Base-by-base conservation (phyloP, 1,140 invertebrate genomes). In the Drosophila busckii region DNA sequence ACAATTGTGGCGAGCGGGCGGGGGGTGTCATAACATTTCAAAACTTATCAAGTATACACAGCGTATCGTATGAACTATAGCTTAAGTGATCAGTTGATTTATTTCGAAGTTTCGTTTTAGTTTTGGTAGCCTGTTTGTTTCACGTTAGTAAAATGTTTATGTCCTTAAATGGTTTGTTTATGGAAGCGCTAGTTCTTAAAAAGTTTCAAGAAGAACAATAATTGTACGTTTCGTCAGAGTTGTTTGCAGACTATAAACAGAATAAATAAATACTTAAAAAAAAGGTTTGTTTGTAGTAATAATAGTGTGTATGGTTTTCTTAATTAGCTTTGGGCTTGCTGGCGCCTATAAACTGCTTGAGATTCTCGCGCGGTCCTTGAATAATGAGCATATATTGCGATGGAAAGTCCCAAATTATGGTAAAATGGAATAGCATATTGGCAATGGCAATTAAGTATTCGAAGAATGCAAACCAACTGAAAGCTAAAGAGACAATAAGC, bases 381-480 rank as follows among this genome's bases (percentile, higher is more conserved):
- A 92, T 90, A 37, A 96, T 93, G 56, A 95, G 89, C 55, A 96
- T 88, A 65, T 93, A 90, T 84, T 96, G 94, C 34, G 92, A 91
- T 19, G 94, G 94, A 87, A 97, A 95, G 88, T 97, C 95, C 73
- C 93, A 89, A 45, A 96, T 92, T 19, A 96, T 94, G 6, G 95
- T 94, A 13, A 95, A 91, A 84, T 97, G 95, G 88, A 96, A 97
- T 25, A 92, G 93, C 94, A 97, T 97, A 86, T 97, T 97, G 76
- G 94, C 93, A 28, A 92, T 93, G 29, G 95, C 95, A 83, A 97
- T 93, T 56, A 96, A 90, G 88, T 97, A 97, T 86, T 97, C 96
- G 86, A 95, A 96, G 29, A 96, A 90, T 2, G 96, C 95, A 88
- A 97, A 97, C 93, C 94, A 95, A 86, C 95, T 97, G 88, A 97